Conservation (phyloP, 2,113 vertebrate genomes). For the Petaurus breviceps region DNA sequence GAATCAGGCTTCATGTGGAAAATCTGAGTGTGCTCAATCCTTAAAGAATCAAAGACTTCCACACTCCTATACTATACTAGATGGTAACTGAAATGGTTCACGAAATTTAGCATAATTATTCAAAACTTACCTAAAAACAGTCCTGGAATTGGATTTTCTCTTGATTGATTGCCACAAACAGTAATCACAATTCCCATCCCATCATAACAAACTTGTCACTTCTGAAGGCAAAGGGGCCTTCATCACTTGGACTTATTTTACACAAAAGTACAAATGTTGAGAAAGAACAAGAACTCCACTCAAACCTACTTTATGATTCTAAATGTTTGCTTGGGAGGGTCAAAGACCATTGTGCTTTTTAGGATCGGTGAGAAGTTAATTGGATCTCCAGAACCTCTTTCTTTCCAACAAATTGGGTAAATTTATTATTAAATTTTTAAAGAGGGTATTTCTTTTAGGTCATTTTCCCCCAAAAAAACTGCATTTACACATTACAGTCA, state of each 20-base stretch:
- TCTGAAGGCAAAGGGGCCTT: background rate
- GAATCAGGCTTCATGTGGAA: constrained; percentile 43
- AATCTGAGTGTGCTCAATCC: background rate
- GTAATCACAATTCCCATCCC: background rate
- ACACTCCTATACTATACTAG: background rate
- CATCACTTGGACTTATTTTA: background rate
- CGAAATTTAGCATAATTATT: constrained; percentile 20
- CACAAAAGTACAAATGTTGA: constrained; percentile 15
- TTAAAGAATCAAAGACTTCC: constrained; percentile 16
- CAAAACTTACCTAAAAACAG: constrained; percentile 9
- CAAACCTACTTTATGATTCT: constrained; percentile 10
- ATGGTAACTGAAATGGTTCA: background rate
- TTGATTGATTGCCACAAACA: background rate
- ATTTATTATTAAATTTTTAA: background rate
- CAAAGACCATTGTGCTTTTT: background rate
- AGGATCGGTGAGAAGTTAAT: constrained; percentile 20
- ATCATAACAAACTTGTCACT: background rate
- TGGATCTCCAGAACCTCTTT: background rate
- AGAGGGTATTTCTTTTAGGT: constrained; percentile 15
- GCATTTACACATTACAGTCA: background rate
- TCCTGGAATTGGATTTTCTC: background rate
- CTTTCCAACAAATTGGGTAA: constrained; percentile 6
- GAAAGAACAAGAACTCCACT: constrained; percentile 22
- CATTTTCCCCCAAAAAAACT: background rate
- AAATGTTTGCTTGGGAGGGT: background rate